These are phyloP conservation scores for Limosa lapponica DNA, from an alignment of 2,797 vertebrate species.

Conservation along the genomic window DNA sequence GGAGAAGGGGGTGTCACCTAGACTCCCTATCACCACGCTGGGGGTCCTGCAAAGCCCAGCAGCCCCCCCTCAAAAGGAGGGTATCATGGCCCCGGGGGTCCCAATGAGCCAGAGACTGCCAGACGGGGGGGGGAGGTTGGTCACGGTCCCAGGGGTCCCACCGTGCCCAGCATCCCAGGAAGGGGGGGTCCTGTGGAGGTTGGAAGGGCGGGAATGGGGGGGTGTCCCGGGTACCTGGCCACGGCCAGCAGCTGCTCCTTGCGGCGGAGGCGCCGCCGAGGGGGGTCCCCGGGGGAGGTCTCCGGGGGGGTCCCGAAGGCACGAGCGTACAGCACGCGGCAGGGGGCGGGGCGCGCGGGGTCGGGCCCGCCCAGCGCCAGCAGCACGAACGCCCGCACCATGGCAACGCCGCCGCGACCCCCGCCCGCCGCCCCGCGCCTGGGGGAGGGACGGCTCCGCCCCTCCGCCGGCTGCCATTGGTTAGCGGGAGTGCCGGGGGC, in stretches of 20 bases:
- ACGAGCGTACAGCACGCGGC: constrained; percentile 84
- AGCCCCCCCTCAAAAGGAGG: neutral
- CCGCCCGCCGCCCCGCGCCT: neutral
- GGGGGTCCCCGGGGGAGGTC: constrained; percentile 56
- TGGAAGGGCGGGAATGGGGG: no score
- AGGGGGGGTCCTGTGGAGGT: neutral
- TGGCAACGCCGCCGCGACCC: constrained; percentile 32
- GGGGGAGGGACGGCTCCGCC: neutral
- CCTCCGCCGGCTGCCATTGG: neutral
- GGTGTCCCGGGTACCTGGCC: constrained; percentile 77
- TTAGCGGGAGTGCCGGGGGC: neutral
- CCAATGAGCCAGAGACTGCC: neutral
- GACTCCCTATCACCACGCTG: neutral
- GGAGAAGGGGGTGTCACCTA: neutral
- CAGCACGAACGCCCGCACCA: constrained; percentile 88
- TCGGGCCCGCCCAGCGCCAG: constrained; percentile 81
- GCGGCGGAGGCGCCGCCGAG: constrained; percentile 79
- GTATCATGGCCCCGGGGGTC: neutral
- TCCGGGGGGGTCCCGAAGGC: constrained; percentile 74
- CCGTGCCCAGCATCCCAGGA: neutral
- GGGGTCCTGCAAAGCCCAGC: neutral
- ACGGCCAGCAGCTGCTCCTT: constrained; percentile 82
- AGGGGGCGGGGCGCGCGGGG: constrained; percentile 62
- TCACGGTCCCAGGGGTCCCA: neutral
- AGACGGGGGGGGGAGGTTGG: neutral